These are phyloP conservation scores for Rhinolophus ferrumequinum DNA, from an alignment of 2,113 vertebrate species.

Conservation along the genomic window DNA sequence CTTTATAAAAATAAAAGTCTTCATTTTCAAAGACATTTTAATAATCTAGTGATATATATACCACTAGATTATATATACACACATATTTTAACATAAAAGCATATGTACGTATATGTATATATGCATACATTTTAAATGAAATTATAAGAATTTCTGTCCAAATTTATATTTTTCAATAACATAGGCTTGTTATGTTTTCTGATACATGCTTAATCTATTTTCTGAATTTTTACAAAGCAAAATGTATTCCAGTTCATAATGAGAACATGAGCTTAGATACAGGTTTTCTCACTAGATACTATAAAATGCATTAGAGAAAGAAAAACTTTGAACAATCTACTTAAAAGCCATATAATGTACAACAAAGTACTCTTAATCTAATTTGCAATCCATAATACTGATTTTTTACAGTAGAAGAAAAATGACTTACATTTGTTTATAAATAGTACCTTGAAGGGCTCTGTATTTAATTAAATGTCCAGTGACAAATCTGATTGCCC, in stretches of 20 bases:
- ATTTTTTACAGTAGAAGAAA: conserved; percentile 69
- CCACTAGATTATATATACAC: neutral
- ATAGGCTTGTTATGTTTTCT: neutral
- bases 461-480: conserved; percentile 78
- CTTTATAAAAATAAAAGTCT: neutral
- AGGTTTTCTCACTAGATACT: neutral
- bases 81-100: neutral
- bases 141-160: conserved; percentile 24
- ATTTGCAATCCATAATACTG: conserved; percentile 65
- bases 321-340: conserved; percentile 57
- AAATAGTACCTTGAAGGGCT: conserved; percentile 76
- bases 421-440: conserved; percentile 74
- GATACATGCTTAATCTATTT: neutral
- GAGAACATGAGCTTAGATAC: neutral
- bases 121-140: neutral
- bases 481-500: conserved; percentile 64
- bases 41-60: neutral
- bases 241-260: conserved; percentile 23
- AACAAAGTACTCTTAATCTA: conserved; percentile 60
- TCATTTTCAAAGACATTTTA: neutral
- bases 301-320: conserved; percentile 16
- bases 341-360: conserved; percentile 59
- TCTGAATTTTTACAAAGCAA: conserved; percentile 58
- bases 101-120: too few species aligned
- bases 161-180: conserved; percentile 33